These are phyloP conservation scores for Morone saxatilis DNA, from an alignment of 2,113 vertebrate genomes.

Conservation along the genomic window DNA sequence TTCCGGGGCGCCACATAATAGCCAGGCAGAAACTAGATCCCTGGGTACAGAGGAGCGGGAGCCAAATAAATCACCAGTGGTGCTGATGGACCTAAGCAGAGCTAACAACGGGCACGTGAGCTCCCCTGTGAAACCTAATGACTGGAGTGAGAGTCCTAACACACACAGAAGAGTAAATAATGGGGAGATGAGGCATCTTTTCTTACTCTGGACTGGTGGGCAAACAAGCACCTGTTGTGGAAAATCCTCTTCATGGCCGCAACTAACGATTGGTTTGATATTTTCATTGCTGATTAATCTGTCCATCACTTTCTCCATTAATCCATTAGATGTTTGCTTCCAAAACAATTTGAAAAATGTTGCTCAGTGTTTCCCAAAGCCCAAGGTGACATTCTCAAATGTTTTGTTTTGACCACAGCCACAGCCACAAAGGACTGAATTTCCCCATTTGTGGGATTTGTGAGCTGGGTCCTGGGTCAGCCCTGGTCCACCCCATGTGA, in stretches of 20 bases:
- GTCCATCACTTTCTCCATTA: too few relatives aligned
- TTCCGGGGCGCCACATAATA: constrained; percentile 84
- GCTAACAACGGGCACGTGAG: constrained; percentile 70
- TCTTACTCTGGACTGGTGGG: not conserved
- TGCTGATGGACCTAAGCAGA: constrained; percentile 61
- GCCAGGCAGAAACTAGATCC: constrained; percentile 81
- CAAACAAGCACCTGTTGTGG: not conserved
- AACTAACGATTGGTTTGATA: too few relatives aligned
- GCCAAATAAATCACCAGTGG: constrained; percentile 72
- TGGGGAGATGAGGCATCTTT: constrained; percentile 38
- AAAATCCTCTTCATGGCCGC: not conserved
- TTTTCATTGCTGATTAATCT: too few relatives aligned
- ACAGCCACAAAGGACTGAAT: too few relatives aligned
- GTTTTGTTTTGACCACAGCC: too few relatives aligned
- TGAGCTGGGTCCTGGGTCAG: not conserved
- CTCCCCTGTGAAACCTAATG: constrained; percentile 23
- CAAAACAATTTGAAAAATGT: too few relatives aligned
- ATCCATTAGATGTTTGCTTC: too few relatives aligned
- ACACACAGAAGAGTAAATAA: constrained; percentile 45
- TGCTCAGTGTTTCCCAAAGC: too few relatives aligned
- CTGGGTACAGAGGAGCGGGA: constrained; percentile 58
- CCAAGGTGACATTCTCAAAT: too few relatives aligned
- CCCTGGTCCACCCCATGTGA: constrained; percentile 37
- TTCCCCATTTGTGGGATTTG: too few relatives aligned
- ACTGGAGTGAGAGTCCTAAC: constrained; percentile 11